Evolutionary conservation across 2,888 invertebrate genomes (phyloP).

Genomic region (Amiota minor): DNA sequence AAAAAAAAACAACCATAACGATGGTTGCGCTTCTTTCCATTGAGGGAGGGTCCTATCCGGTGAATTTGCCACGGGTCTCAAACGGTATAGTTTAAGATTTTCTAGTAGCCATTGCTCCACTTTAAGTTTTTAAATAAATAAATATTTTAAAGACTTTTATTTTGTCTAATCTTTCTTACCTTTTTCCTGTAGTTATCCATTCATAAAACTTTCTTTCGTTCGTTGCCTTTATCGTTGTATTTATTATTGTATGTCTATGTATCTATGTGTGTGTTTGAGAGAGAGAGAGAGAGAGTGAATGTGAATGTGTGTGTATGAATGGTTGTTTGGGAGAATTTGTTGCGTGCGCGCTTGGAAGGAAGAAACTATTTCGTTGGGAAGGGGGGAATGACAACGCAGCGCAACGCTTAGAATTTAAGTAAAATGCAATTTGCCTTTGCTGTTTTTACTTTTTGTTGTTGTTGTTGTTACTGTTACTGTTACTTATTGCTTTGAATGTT

Average conservation of each 20-base stretch:
- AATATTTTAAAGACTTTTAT: neutral
- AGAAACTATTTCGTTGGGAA: no score
- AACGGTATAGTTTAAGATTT: no score
- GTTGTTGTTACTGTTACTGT: conserved; percentile 21
- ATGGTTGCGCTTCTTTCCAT: conserved; percentile 23
- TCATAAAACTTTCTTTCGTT: conserved; percentile 48
- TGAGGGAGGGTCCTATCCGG: neutral
- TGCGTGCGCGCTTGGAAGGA: neutral
- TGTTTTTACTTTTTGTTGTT: conserved; percentile 7
- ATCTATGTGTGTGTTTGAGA: conserved; percentile 41
- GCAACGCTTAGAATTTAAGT: no score
- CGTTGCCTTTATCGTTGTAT: conserved; percentile 22
- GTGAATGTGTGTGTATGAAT: neutral
- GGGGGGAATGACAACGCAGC: no score
- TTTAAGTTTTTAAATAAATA: no score
- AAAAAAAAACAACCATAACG: conserved; percentile 19
- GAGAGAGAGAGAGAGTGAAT: conserved; percentile 17
- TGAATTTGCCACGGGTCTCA: no score
- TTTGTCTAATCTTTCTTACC: conserved; percentile 52
- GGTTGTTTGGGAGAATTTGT: neutral
- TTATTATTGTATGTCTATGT: conserved; percentile 7
- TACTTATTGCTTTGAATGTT: neutral
- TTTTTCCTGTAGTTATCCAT: conserved; percentile 73
- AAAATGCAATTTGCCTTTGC: neutral
- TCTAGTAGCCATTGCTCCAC: no score